phyloP scores from a whole-genome alignment of 2,113 vertebrate species.

The Cebus imitator region DNA sequence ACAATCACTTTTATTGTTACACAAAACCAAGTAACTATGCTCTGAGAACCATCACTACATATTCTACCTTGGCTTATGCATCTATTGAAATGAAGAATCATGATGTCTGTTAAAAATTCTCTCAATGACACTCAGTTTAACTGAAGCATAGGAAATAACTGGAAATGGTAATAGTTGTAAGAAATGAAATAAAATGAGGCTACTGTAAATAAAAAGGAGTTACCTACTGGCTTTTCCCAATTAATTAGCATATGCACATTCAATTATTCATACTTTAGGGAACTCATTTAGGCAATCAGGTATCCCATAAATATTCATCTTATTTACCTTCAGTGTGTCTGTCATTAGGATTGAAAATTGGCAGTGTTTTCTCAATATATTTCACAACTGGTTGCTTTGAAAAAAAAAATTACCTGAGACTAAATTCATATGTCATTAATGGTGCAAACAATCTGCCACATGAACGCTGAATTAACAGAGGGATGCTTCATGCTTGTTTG shows the following conservation, averaged over 20 bases:
- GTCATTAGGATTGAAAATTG: slow-evolving; percentile 63
- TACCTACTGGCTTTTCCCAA: slow-evolving; percentile 65
- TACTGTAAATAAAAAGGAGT: slow-evolving; percentile 52
- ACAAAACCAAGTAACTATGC: background rate
- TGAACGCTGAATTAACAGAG: slow-evolving; percentile 75
- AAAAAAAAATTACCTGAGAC: slow-evolving; percentile 79
- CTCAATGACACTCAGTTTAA: slow-evolving; percentile 60
- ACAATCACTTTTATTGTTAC: background rate
- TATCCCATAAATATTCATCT: slow-evolving; percentile 77
- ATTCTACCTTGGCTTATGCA: slow-evolving; percentile 15
- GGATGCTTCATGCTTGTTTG: slow-evolving; percentile 36
- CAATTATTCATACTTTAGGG: slow-evolving; percentile 75
- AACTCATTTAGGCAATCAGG: slow-evolving; percentile 76
- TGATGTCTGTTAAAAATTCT: slow-evolving; percentile 69
- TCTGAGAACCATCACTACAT: slow-evolving; percentile 28
- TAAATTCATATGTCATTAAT: slow-evolving; percentile 78
- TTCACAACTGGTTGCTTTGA: slow-evolving; percentile 83
- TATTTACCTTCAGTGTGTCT: slow-evolving; percentile 76
- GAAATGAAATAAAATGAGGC: slow-evolving; percentile 71
- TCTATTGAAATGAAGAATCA: slow-evolving; percentile 66
- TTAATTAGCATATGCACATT: slow-evolving; percentile 68
- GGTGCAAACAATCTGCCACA: slow-evolving; percentile 70
- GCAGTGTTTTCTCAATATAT: slow-evolving; percentile 75
- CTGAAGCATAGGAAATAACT: slow-evolving; percentile 72
- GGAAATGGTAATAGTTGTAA: slow-evolving; percentile 68